Evolutionary conservation across 2,888 invertebrate species (phyloP).

Genomic region (Melanostoma mellinum): DNA sequence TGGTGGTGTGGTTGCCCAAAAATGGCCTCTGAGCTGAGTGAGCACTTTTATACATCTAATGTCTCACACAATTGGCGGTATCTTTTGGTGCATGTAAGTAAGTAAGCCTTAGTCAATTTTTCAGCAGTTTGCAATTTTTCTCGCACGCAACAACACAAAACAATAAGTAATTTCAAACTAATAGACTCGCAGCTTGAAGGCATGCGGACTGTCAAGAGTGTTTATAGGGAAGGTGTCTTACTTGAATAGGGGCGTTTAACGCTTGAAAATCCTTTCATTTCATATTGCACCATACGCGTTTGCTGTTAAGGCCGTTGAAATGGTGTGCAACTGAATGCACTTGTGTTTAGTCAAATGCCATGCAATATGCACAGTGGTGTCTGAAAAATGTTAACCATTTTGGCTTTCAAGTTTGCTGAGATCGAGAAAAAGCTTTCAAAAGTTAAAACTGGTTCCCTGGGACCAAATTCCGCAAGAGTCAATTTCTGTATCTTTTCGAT

Average conservation of each 20-base stretch:
- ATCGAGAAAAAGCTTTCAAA: too few species aligned
- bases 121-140: slow-evolving; percentile 39
- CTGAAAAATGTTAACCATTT: neutral
- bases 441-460: too few species aligned
- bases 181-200: slow-evolving; percentile 31
- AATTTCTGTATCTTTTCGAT: too few species aligned
- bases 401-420: too few species aligned
- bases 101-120: slow-evolving; percentile 25
- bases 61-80: slow-evolving; percentile 39
- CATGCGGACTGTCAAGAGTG: slow-evolving; percentile 12
- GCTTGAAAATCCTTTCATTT: slow-evolving; percentile 31
- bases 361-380: slow-evolving; percentile 17
- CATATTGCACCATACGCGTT: slow-evolving; percentile 42
- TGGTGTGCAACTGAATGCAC: slow-evolving; percentile 14
- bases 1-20: slow-evolving; percentile 28
- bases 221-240: slow-evolving; percentile 36
- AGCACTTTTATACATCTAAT: slow-evolving; percentile 46
- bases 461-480: too few species aligned
- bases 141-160: slow-evolving; percentile 46
- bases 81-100: slow-evolving; percentile 26
- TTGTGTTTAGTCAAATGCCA: slow-evolving; percentile 12
- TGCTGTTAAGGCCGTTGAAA: neutral
- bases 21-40: slow-evolving; percentile 34
- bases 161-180: slow-evolving; percentile 49
- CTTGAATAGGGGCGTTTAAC: slow-evolving; percentile 36